Conservation (phyloP, 2,113 vertebrate species). For the Rutilus rutilus region DNA sequence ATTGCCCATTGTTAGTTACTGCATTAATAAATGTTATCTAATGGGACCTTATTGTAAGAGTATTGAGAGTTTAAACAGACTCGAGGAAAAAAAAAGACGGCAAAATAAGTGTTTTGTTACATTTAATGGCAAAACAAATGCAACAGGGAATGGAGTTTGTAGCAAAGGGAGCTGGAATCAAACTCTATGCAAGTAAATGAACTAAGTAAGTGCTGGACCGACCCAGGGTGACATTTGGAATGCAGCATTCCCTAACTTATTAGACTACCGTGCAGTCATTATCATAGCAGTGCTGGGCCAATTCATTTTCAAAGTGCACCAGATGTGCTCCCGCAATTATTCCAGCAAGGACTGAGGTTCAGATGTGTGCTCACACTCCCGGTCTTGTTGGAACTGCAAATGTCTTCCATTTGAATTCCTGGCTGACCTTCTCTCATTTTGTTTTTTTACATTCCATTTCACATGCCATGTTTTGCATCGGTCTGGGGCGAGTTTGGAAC, state of each 20-base stretch:
- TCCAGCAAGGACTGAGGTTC: constrained; percentile 61
- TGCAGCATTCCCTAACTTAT: constrained; percentile 64
- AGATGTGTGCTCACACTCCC: constrained; percentile 61
- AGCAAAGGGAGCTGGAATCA: constrained; percentile 30
- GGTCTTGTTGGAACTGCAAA: constrained; percentile 64
- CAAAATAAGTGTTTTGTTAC: not conserved
- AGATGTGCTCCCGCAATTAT: constrained; percentile 64
- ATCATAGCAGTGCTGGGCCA: constrained; percentile 60
- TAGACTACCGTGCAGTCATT: constrained; percentile 63
- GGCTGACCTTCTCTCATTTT: constrained; percentile 63
- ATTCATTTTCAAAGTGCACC: constrained; percentile 74
- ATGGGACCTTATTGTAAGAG: no score
- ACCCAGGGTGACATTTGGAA: constrained; percentile 64
- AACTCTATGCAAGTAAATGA: constrained; percentile 56
- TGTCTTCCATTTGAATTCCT: constrained; percentile 68
- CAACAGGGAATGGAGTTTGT: constrained; percentile 14
- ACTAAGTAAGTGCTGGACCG: constrained; percentile 55
- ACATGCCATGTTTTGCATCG: constrained; percentile 53
- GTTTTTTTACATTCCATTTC: constrained; percentile 59
- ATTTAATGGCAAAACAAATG: not conserved
- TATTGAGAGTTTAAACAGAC: not conserved
- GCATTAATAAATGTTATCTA: no score
- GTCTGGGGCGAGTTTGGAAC: constrained; percentile 47
- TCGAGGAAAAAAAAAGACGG: not conserved
- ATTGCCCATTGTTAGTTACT: no score